These are phyloP conservation scores for Coreius guichenoti DNA, from an alignment of 2,797 vertebrate species.

Conservation along the genomic window DNA sequence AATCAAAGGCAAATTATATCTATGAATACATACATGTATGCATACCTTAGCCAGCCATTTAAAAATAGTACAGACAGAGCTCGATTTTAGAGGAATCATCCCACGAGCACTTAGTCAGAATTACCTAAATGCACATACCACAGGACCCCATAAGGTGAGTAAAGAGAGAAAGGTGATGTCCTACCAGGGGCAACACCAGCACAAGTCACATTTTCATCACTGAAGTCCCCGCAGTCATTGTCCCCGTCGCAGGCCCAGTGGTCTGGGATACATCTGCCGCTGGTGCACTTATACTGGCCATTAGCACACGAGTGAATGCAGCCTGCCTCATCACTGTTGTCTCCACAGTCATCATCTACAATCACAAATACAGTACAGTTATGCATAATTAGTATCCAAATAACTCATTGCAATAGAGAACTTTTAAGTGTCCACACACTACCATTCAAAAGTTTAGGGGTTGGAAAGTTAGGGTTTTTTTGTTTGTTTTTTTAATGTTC, in stretches of 20 bases:
- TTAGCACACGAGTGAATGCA: conserved; percentile 88
- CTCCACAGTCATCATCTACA: conserved; percentile 95
- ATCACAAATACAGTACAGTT: conserved; percentile 11
- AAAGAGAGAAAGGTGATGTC: conserved; percentile 13
- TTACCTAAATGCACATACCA: background rate
- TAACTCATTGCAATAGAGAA: background rate
- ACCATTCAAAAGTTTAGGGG: background rate
- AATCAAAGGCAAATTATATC: background rate
- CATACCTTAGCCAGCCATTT: background rate
- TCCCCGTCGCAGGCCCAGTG: conserved; percentile 97
- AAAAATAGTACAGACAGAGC: background rate
- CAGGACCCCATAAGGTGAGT: background rate
- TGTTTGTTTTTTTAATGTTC: background rate
- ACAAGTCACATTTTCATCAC: conserved; percentile 91
- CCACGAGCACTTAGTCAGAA: background rate
- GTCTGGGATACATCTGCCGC: conserved; percentile 90
- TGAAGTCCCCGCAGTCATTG: conserved; percentile 97
- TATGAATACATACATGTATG: background rate
- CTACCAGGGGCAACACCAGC: conserved; percentile 79
- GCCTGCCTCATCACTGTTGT: conserved; percentile 89
- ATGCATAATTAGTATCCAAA: background rate
- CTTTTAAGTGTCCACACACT: background rate
- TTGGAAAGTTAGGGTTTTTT: background rate
- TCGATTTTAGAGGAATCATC: background rate
- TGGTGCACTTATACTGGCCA: conserved; percentile 89